Conservation (phyloP, 2,888 invertebrate species). For the Junonia oenone region DNA sequence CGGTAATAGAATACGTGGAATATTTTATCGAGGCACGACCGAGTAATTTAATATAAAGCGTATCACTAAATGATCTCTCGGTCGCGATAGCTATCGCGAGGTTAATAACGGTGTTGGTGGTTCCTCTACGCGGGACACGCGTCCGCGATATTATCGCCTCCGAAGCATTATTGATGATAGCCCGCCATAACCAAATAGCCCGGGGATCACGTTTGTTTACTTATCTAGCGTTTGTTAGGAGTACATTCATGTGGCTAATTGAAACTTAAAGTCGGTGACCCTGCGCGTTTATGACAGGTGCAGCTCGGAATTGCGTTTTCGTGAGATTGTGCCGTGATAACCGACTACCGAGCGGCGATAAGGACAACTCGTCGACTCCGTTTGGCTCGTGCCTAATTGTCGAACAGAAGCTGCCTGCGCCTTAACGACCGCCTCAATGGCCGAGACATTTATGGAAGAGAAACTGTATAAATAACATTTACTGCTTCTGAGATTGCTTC, state of each 20-base stretch:
- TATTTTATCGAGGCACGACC: constrained; percentile 78
- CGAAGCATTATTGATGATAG: constrained; percentile 76
- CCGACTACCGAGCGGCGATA: constrained; percentile 61
- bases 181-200: constrained; percentile 73
- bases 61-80: constrained; percentile 77
- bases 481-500: constrained; percentile 64
- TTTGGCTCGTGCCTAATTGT: constrained; percentile 60
- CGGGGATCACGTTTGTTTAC: constrained; percentile 72
- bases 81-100: constrained; percentile 69
- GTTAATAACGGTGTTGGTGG: constrained; percentile 76
- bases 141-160: constrained; percentile 70
- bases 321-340: constrained; percentile 72
- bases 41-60: constrained; percentile 80
- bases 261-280: constrained; percentile 60
- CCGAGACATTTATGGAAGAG: constrained; percentile 62
- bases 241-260: constrained; percentile 61
- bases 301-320: constrained; percentile 69
- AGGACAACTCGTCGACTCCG: constrained; percentile 45
- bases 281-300: constrained; percentile 67
- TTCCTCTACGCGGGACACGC: constrained; percentile 70
- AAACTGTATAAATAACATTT: constrained; percentile 64
- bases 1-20: constrained; percentile 76
- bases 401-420: constrained; percentile 65
- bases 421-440: constrained; percentile 54
- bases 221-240: constrained; percentile 64